Evolutionary conservation across 2,113 vertebrate species (phyloP).

Genomic region (Colossoma macropomum): DNA sequence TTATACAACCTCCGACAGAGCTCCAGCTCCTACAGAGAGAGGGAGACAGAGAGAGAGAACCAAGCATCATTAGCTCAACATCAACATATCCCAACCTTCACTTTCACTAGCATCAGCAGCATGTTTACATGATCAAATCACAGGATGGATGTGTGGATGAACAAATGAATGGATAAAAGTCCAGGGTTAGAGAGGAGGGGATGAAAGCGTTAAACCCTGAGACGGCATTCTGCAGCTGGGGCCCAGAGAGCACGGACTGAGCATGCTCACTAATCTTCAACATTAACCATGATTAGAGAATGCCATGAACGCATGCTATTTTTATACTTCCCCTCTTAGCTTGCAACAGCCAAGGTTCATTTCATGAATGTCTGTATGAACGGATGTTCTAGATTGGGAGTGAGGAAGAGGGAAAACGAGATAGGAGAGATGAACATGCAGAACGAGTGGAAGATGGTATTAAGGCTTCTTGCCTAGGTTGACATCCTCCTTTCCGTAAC

Average conservation of each 20-base stretch:
- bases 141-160: constrained; percentile 25
- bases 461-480: constrained; percentile 9
- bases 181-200: constrained; percentile 68
- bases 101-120: background rate
- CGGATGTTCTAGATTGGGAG: background rate
- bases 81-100: background rate
- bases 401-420: too few species aligned
- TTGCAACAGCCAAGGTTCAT: background rate
- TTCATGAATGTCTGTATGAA: constrained; percentile 26
- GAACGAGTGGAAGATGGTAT: constrained; percentile 48
- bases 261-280: constrained; percentile 32
- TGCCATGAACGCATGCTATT: background rate
- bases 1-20: constrained; percentile 95
- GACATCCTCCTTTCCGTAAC: constrained; percentile 29
- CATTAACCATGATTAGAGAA: background rate
- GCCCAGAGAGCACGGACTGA: background rate
- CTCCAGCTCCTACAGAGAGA: constrained; percentile 89
- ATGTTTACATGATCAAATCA: constrained; percentile 59
- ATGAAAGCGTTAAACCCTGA: constrained; percentile 61
- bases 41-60: constrained; percentile 32
- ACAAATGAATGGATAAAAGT: constrained; percentile 45
- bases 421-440: constrained; percentile 64
- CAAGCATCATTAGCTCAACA: background rate
- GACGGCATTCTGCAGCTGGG: background rate
- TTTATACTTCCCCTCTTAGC: background rate